Evolutionary conservation across 2,797 vertebrate genomes (phyloP).

Genomic region (Falco novaeseelandiae): DNA sequence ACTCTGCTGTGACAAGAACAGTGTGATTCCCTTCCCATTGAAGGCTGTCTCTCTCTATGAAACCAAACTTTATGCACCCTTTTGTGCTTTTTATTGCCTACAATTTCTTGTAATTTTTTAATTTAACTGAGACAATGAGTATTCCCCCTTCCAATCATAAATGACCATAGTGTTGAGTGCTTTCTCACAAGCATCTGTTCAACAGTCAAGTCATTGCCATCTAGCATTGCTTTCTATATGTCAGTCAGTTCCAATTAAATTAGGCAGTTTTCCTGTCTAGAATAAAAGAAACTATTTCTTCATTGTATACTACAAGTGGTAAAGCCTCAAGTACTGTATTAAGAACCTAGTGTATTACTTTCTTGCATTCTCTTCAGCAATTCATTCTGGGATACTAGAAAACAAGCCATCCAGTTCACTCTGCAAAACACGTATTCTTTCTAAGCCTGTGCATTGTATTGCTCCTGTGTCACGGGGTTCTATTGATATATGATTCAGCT

Average conservation of each 20-base stretch:
- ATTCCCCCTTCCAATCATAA: not conserved
- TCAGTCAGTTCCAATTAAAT: not conserved
- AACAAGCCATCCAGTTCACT: not conserved
- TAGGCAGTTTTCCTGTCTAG: not conserved
- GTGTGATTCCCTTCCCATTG: not conserved
- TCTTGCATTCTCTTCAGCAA: not conserved
- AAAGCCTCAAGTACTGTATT: not conserved
- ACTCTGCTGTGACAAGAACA: not conserved
- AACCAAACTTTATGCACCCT: not conserved
- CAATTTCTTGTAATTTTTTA: not conserved
- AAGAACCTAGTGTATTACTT: not conserved
- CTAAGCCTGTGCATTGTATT: not conserved
- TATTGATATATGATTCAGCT: not conserved
- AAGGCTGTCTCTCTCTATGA: not conserved
- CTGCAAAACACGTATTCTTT: not conserved
- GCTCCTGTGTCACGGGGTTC: not conserved
- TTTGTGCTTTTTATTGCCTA: not conserved
- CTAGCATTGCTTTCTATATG: not conserved
- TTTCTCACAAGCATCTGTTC: not conserved
- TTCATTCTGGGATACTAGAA: not conserved
- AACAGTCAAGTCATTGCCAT: not conserved
- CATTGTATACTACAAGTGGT: not conserved
- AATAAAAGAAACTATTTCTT: not conserved
- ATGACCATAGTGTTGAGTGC: not conserved
- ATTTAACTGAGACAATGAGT: not conserved